These are phyloP conservation scores for Melipona beecheii DNA, from an alignment of 2,888 invertebrate species.

Conservation along the genomic window DNA sequence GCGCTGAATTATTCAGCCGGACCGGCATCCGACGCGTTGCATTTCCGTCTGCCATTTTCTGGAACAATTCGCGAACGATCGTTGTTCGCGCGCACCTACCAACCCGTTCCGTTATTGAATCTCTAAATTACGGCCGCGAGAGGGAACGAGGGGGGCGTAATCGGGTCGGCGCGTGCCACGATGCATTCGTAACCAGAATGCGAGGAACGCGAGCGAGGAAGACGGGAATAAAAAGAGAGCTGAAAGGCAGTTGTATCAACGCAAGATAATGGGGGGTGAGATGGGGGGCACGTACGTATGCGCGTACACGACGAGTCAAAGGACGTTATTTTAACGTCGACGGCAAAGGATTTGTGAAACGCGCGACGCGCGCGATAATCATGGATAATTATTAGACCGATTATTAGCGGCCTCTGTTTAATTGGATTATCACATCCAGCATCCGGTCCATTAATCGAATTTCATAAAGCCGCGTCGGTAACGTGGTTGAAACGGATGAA, in stretches of 20 bases:
- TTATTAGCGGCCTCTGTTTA: conserved; percentile 41
- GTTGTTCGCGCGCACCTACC: conserved; percentile 9
- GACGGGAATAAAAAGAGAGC: not conserved
- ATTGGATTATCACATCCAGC: conserved; percentile 29
- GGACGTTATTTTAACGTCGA: conserved; percentile 2
- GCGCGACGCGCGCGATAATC: conserved; percentile 23
- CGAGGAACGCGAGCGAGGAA: not conserved
- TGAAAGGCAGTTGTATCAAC: conserved; percentile 17
- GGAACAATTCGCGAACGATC: conserved; percentile 28
- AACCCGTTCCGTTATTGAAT: conserved; percentile 42
- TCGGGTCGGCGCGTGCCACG: conserved; percentile 13
- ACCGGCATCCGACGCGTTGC: not conserved
- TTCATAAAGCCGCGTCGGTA: not conserved
- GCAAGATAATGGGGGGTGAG: too few relatives aligned
- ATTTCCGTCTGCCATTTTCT: conserved; percentile 25
- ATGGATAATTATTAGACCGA: conserved; percentile 38
- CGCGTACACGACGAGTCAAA: not conserved
- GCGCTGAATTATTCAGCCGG: not conserved
- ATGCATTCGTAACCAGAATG: conserved; percentile 4
- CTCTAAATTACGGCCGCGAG: conserved; percentile 39
- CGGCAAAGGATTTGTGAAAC: conserved; percentile 33
- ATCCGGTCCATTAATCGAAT: not conserved
- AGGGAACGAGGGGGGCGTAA: conserved; percentile 10
- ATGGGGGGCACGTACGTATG: too few relatives aligned
- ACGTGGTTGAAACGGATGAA: not conserved